A percentile compares a stretch with the other conserved stretches of the same genome.
Evolutionary conservation across 1,140 invertebrate species (phyloP).

Genomic region (Cydia pomonella): DNA sequence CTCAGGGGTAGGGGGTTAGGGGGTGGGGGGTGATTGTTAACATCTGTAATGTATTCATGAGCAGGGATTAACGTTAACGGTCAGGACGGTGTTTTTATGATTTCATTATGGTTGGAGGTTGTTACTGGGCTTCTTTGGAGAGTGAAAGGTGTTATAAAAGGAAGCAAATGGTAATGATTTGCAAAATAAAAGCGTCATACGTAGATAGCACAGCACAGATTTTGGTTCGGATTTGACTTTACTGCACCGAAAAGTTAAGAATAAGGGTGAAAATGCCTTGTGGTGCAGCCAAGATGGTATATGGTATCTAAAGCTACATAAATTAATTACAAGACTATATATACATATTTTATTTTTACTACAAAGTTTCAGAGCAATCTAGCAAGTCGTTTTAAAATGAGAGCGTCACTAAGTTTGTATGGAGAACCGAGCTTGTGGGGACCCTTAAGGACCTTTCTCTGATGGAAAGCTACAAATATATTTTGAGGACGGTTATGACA

Average conservation of each 20-base stretch:
- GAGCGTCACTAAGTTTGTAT: too few species aligned
- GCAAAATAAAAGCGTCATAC: too few species aligned
- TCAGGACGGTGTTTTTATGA: conserved; percentile 22
- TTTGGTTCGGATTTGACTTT: not conserved
- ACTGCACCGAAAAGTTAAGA: not conserved
- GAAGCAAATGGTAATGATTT: too few species aligned
- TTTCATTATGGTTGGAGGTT: conserved; percentile 19
- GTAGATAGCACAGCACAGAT: not conserved
- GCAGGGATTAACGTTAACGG: conserved; percentile 18
- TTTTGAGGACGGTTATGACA: not conserved
- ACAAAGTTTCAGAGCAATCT: too few species aligned
- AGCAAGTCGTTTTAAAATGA: too few species aligned
- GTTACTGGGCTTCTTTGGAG: not conserved
- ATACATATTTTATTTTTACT: too few species aligned
- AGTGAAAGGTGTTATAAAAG: not conserved
- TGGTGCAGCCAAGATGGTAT: too few species aligned
- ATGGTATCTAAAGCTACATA: too few species aligned
- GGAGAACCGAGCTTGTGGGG: too few species aligned
- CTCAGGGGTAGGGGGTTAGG: not conserved
- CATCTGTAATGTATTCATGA: conserved; percentile 30
- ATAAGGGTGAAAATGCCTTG: not conserved
- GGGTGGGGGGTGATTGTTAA: conserved; percentile 8
- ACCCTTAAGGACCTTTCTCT: too few species aligned
- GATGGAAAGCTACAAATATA: too few species aligned
- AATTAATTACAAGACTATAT: too few species aligned